These are phyloP conservation scores for Xenopus laevis DNA, from an alignment of 2,113 vertebrate genomes.

Conservation along the genomic window DNA sequence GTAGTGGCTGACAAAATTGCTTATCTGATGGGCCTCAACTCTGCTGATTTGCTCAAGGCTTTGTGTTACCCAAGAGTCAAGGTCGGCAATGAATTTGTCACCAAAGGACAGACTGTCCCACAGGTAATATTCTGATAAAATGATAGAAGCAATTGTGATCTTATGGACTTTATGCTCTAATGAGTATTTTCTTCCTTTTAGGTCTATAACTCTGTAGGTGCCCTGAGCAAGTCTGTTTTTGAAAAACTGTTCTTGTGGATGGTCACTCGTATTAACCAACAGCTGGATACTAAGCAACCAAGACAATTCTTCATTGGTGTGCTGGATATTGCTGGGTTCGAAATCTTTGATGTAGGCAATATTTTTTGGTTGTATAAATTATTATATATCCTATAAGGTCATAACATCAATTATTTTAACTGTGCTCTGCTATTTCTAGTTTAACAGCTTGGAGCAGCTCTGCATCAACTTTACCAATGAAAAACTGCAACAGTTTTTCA, in stretches of 20 bases:
- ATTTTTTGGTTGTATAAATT: background rate
- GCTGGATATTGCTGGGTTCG: constrained; percentile 74
- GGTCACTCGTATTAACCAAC: constrained; percentile 66
- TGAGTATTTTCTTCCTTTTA: constrained; percentile 23
- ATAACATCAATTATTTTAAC: background rate
- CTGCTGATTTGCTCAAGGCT: constrained; percentile 85
- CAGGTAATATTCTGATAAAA: constrained; percentile 65
- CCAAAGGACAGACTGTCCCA: constrained; percentile 88
- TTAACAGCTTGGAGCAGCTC: constrained; percentile 79
- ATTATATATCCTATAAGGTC: too few relatives aligned
- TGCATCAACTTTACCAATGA: constrained; percentile 80
- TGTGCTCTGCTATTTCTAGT: constrained; percentile 30
- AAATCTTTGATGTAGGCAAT: constrained; percentile 73
- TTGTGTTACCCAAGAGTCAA: constrained; percentile 88
- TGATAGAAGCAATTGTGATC: background rate
- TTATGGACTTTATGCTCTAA: background rate
- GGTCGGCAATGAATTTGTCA: constrained; percentile 88
- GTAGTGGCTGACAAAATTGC: constrained; percentile 84
- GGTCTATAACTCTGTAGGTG: constrained; percentile 59
- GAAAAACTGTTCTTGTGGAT: constrained; percentile 84
- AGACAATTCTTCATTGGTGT: constrained; percentile 77
- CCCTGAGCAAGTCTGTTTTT: constrained; percentile 63
- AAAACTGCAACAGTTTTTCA: too few relatives aligned
- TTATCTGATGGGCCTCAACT: constrained; percentile 85
- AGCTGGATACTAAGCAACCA: constrained; percentile 64